phyloP scores from a whole-genome alignment of 2,113 vertebrate genomes.

The Coptodon rendalli region DNA sequence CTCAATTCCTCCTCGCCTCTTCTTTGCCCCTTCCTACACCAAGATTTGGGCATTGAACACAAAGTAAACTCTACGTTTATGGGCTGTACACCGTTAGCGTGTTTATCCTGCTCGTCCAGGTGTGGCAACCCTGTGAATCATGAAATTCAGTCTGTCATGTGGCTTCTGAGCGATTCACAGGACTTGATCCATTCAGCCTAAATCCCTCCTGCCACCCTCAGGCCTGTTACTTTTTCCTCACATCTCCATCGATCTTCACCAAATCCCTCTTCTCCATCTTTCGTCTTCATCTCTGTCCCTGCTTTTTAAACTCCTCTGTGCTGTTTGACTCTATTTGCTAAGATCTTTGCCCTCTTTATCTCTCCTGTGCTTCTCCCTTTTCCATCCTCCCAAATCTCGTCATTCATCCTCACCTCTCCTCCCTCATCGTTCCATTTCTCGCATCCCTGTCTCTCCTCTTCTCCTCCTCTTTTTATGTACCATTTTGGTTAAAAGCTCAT shows the following conservation, averaged over 20 bases:
- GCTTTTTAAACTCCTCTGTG: neutral
- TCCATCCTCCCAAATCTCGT: slow-evolving; percentile 13
- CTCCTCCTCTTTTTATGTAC: neutral
- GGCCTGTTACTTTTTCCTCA: neutral
- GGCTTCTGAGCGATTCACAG: neutral
- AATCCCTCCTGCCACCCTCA: neutral
- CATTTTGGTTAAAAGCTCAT: slow-evolving; percentile 21
- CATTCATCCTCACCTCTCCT: slow-evolving; percentile 13
- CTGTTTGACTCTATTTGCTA: neutral
- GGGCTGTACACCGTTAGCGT: neutral
- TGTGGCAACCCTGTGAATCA: neutral
- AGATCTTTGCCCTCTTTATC: neutral
- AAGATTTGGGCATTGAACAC: neutral
- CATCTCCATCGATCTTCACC: neutral
- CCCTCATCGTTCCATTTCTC: slow-evolving; percentile 4
- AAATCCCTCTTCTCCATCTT: slow-evolving; percentile 1
- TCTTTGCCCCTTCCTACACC: neutral
- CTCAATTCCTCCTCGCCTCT: neutral
- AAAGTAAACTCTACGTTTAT: neutral
- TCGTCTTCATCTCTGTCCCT: neutral
- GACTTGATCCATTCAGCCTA: neutral
- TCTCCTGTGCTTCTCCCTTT: neutral
- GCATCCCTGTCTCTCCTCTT: neutral
- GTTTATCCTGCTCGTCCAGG: slow-evolving; percentile 19
- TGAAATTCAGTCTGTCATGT: slow-evolving; percentile 20